These are phyloP conservation scores for Narcine bancroftii DNA, from an alignment of 2,113 vertebrate genomes.

Conservation along the genomic window DNA sequence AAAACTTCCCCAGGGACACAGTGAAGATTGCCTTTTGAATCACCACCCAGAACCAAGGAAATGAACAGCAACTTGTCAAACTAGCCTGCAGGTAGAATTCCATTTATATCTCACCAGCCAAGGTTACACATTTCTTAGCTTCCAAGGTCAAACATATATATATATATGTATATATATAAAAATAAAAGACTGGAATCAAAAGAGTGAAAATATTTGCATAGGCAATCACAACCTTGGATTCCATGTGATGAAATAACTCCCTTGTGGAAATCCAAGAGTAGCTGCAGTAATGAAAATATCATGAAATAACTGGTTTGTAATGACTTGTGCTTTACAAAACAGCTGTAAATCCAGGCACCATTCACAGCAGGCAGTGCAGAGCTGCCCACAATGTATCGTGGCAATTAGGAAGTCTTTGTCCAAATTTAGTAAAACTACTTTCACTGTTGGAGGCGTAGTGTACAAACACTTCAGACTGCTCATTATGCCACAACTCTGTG, in stretches of 20 bases:
- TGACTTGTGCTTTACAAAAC: not conserved
- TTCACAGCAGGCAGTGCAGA: not conserved
- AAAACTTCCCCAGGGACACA: not conserved
- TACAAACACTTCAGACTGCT: too few species aligned
- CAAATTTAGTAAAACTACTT: not conserved
- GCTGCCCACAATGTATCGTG: not conserved
- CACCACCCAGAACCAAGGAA: not conserved
- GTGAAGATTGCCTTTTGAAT: conserved; percentile 3
- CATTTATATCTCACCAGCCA: conserved; percentile 2
- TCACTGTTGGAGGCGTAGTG: too few species aligned
- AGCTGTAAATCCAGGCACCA: conserved; percentile 10
- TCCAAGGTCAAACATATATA: not conserved
- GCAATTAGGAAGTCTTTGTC: conserved; percentile 4
- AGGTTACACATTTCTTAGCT: not conserved
- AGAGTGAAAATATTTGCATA: not conserved
- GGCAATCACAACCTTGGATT: not conserved
- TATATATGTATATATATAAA: not conserved
- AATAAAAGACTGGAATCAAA: not conserved
- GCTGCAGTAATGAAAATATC: conserved; percentile 9
- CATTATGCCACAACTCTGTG: too few species aligned
- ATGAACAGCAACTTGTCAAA: not conserved
- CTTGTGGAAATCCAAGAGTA: not conserved
- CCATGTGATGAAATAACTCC: not conserved
- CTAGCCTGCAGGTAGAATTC: not conserved
- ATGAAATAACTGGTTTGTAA: conserved; percentile 9